phyloP scores from a whole-genome alignment of 2,797 vertebrate species.

The Synanceia verrucosa region DNA sequence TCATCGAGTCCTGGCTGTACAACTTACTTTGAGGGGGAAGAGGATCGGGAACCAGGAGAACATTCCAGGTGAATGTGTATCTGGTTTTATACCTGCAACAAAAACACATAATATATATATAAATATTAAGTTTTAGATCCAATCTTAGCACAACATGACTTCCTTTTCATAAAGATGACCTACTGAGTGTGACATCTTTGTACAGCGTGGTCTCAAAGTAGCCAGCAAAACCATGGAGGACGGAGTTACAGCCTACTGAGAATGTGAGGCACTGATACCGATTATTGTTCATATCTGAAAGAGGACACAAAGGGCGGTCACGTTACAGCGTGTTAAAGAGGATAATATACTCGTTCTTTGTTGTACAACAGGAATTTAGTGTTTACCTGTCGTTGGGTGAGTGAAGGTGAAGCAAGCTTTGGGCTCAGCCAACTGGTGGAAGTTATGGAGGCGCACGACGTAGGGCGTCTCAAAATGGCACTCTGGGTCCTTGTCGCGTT shows the following conservation, averaged over 20 bases:
- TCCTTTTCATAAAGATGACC: constrained; percentile 52
- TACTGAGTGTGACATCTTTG: constrained; percentile 91
- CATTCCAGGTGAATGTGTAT: constrained; percentile 94
- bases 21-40: constrained; percentile 92
- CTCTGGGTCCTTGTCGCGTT: constrained; percentile 92
- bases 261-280: constrained; percentile 90
- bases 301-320: neutral
- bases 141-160: neutral
- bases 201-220: constrained; percentile 94
- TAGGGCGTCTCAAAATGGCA: constrained; percentile 95
- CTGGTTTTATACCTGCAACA: constrained; percentile 90
- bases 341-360: no score
- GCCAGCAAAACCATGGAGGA: constrained; percentile 93
- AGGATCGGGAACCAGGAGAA: constrained; percentile 98
- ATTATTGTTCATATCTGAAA: constrained; percentile 91
- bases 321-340: neutral
- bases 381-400: constrained; percentile 84
- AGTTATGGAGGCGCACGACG: constrained; percentile 94
- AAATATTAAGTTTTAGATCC: neutral
- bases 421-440: constrained; percentile 91
- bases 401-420: constrained; percentile 91
- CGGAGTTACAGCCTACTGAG: constrained; percentile 87
- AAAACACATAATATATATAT: constrained; percentile 1
- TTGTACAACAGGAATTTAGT: neutral
- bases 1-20: neutral